These are phyloP conservation scores for Himalopsyche kuldschensis DNA, from an alignment of 2,888 invertebrate species.

Conservation along the genomic window DNA sequence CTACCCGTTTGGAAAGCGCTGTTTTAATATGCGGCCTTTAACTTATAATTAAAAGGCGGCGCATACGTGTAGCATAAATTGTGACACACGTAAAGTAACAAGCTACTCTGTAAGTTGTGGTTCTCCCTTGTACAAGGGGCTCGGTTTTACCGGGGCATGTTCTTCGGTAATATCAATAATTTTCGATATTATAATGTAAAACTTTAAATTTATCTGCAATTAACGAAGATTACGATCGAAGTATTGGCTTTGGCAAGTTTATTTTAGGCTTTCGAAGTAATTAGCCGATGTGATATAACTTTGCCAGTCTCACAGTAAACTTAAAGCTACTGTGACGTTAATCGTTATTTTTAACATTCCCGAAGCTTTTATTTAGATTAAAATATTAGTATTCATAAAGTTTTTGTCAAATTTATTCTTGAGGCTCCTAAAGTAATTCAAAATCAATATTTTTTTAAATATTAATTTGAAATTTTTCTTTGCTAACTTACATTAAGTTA, in stretches of 20 bases:
- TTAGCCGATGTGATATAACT: background rate
- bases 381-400: too few species aligned
- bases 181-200: background rate
- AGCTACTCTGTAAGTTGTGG: background rate
- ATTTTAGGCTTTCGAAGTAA: background rate
- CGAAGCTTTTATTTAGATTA: too few species aligned
- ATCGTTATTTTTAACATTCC: too few species aligned
- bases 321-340: too few species aligned
- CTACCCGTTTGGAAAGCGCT: background rate
- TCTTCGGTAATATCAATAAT: background rate
- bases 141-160: background rate
- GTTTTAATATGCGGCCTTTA: constrained; percentile 6
- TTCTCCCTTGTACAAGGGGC: background rate
- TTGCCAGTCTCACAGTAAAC: background rate
- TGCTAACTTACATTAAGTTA: too few species aligned
- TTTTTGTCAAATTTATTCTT: too few species aligned
- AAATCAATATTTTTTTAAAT: too few species aligned
- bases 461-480: too few species aligned
- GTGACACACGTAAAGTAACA: constrained; percentile 12
- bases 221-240: background rate
- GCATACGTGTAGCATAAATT: constrained; percentile 26
- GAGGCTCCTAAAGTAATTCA: too few species aligned
- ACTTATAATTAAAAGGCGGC: constrained; percentile 23
- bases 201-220: background rate
- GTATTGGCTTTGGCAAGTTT: background rate